Percentiles rank a stretch among this genome's conserved stretches.
These are phyloP conservation scores for Cydia fagiglandana DNA, from an alignment of 1,140 invertebrate genomes.

Conservation along the genomic window DNA sequence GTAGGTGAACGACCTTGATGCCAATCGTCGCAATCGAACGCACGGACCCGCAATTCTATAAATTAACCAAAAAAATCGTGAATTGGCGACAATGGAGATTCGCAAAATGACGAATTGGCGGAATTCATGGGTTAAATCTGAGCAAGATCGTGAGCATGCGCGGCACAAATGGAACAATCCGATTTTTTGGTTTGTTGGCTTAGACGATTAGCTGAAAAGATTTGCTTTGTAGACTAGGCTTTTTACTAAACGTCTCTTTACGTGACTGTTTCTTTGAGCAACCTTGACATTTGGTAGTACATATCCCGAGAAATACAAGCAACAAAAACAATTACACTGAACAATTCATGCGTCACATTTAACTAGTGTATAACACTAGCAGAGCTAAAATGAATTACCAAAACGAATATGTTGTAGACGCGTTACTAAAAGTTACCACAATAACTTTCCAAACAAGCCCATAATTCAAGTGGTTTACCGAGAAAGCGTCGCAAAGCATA, in stretches of 20 bases:
- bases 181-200: constrained; percentile 18
- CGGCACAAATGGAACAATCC: neutral
- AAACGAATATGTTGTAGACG: neutral
- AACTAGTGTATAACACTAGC: neutral
- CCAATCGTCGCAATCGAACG: constrained; percentile 6
- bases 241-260: neutral
- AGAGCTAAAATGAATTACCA: neutral
- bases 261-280: neutral
- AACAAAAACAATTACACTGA: neutral
- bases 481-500: constrained; percentile 31
- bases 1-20: constrained; percentile 5
- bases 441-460: constrained; percentile 29
- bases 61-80: constrained; percentile 31
- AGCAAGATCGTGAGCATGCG: constrained; percentile 1
- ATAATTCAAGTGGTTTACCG: constrained; percentile 30
- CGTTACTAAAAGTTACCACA: constrained; percentile 10
- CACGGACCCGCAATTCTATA: constrained; percentile 14
- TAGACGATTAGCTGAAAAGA: neutral
- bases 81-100: constrained; percentile 6
- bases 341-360: neutral
- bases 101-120: constrained; percentile 16
- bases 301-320: neutral
- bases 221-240: neutral
- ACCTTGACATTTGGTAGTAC: neutral
- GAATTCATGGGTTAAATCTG: constrained; percentile 29